Base-by-base conservation (phyloP, 1,140 invertebrate species). In the Drosophila azteca region DNA sequence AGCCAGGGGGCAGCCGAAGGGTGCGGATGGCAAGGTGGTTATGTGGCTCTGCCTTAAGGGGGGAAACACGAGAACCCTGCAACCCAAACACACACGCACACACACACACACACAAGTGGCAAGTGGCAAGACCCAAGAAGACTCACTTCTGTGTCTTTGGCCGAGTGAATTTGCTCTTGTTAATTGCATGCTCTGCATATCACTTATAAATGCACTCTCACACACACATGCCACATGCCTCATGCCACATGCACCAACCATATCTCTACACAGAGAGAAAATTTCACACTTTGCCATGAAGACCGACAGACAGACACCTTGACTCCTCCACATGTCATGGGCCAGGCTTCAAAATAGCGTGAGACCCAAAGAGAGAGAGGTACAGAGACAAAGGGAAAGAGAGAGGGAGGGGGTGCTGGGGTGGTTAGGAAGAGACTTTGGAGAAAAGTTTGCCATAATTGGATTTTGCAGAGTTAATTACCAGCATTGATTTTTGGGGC, bases 181-280 rank as follows among this genome's bases (percentile, higher is more conserved):
- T 90, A 90, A 90, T 90, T 90, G 87, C 87, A 90, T 90, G 81
- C 79, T 90, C 85, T 90, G 87, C 81, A 90, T 85, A 90, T 90
- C 80, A 90, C 85, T 90, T 90, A 84, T 84, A 87, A 85, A 81
- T 85, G 81, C 77, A 81, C 77, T 65, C 65, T 70, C 80, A 81
- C 65, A 68, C 65, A 68, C 60, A 51, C 41, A 13, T 53, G 48
- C 45, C 45, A 64, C 46, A 46, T 35, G 24, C 48, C 61, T 20
- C 50, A 43, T 52, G 17, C 20, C 49, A 50, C 50, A 60, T 24
- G 35, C 11, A 11, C 39, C 61, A 13, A 11, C 39, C 61, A 13
- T 15, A 13, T 15, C 31, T 7, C 17, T n/a, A 39, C 29, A 41
- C 53, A 20, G 48, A 13, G 48, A 26, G 41, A 24, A 57, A 50